These are phyloP conservation scores for Catamblyrhynchus diadema DNA, from an alignment of 2,797 vertebrate species.

Conservation along the genomic window DNA sequence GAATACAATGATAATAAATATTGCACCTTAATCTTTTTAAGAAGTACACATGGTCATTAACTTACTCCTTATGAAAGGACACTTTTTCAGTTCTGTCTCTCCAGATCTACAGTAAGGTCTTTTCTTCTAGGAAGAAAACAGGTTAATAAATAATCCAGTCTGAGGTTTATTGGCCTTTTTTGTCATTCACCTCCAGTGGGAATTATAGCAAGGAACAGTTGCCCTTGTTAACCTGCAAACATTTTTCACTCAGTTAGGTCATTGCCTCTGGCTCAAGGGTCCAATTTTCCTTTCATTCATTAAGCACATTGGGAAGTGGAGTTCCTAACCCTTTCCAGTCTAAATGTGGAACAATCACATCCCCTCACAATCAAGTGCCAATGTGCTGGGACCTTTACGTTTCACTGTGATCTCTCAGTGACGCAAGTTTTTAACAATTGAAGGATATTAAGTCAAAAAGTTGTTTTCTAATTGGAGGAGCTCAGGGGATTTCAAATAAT, in stretches of 20 bases:
- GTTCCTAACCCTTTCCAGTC: constrained; percentile 92
- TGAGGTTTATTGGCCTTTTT: constrained; percentile 70
- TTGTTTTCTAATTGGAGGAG: constrained; percentile 84
- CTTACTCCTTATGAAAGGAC: background rate
- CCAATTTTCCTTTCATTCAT: constrained; percentile 89
- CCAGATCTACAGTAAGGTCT: constrained; percentile 39
- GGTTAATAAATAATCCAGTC: constrained; percentile 69
- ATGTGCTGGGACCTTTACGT: constrained; percentile 77
- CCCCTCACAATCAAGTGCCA: constrained; percentile 85
- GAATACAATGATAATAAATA: background rate
- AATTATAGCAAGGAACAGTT: constrained; percentile 78
- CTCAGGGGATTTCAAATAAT: constrained; percentile 78
- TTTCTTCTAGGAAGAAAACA: constrained; percentile 72
- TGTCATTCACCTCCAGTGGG: constrained; percentile 74
- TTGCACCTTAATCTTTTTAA: background rate
- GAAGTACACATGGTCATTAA: background rate
- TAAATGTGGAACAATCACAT: constrained; percentile 91
- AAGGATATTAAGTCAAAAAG: constrained; percentile 93
- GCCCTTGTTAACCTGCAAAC: constrained; percentile 92
- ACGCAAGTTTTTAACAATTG: constrained; percentile 96
- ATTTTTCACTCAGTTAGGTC: constrained; percentile 92
- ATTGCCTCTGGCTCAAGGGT: constrained; percentile 84
- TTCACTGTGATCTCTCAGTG: constrained; percentile 80
- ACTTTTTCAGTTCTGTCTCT: constrained; percentile 25
- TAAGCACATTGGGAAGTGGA: constrained; percentile 93